A percentile compares a stretch with the other conserved stretches of the same genome.
These are phyloP conservation scores for Lottia gigantea DNA, from an alignment of 2,888 invertebrate species.

Conservation along the genomic window DNA sequence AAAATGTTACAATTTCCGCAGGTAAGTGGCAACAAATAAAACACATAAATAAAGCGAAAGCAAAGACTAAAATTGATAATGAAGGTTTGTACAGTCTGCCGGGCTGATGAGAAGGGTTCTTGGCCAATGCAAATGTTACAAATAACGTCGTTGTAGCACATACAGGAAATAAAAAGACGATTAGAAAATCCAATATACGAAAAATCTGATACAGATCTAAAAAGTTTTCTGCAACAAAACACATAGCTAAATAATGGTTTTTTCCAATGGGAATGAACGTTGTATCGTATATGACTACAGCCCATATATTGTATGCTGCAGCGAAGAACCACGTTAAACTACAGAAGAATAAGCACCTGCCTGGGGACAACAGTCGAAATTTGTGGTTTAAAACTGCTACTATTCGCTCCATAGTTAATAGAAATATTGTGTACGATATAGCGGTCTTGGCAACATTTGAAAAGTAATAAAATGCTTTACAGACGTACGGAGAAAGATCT, in stretches of 20 bases:
- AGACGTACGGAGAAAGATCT: constrained; percentile 41
- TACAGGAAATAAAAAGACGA: constrained; percentile 46
- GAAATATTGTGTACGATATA: constrained; percentile 41
- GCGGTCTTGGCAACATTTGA: constrained; percentile 51
- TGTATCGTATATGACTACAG: constrained; percentile 50
- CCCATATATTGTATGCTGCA: constrained; percentile 62
- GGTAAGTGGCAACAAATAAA: constrained; percentile 37
- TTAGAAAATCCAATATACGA: constrained; percentile 43
- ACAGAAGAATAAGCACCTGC: constrained; percentile 59
- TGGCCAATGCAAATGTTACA: constrained; percentile 31
- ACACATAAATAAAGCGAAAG: constrained; percentile 32
- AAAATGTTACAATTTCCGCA: constrained; percentile 46
- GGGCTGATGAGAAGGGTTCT: constrained; percentile 28
- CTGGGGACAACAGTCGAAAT: constrained; percentile 30
- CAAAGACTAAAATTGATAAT: constrained; percentile 34
- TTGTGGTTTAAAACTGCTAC: constrained; percentile 31
- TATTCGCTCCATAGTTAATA: constrained; percentile 39
- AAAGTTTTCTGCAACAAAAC: constrained; percentile 47
- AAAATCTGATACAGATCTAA: constrained; percentile 43
- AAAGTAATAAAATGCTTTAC: constrained; percentile 49
- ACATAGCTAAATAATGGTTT: constrained; percentile 26
- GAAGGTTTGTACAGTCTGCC: constrained; percentile 32
- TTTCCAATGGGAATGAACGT: constrained; percentile 19
- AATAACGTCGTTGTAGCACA: constrained; percentile 29
- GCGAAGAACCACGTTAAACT: constrained; percentile 63